Conservation (phyloP, 1,140 invertebrate species). For the Calosoma granatense region DNA sequence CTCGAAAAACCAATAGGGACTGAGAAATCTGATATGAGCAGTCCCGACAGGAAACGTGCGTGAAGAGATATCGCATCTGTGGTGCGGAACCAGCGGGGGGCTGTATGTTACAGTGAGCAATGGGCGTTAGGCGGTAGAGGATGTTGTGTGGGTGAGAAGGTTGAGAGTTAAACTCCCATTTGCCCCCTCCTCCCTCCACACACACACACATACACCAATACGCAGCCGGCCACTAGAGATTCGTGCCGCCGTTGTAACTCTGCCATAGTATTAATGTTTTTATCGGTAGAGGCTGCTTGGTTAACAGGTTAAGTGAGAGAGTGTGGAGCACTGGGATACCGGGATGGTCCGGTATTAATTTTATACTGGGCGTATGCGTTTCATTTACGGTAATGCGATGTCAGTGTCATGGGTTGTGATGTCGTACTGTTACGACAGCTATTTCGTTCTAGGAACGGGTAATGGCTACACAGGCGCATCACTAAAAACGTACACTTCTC, state of each 20-base stretch:
- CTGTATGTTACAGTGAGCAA: too few species aligned
- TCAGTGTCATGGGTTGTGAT: not conserved
- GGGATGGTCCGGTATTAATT: not conserved
- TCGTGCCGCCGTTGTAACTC: too few species aligned
- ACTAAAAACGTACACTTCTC: not conserved
- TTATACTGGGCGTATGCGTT: not conserved
- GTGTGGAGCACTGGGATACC: not conserved
- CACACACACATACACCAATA: not conserved
- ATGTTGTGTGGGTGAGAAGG: too few species aligned
- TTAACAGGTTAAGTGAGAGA: not conserved
- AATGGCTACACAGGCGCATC: too few species aligned
- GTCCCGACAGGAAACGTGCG: not conserved
- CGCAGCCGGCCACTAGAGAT: not conserved
- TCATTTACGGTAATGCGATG: constrained; percentile 4
- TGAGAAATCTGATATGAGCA: constrained; percentile 1
- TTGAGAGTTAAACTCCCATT: too few species aligned
- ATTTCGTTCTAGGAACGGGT: not conserved
- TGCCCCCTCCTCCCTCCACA: too few species aligned
- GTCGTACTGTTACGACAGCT: not conserved
- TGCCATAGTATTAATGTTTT: constrained; percentile 5
- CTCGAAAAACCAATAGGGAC: constrained; percentile 1
- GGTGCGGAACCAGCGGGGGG: not conserved
- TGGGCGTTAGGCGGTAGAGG: too few species aligned
- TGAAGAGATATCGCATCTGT: not conserved
- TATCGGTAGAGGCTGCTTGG: not conserved